phyloP scores from a whole-genome alignment of 2,888 invertebrate species.

The Stenodera caucasica region DNA sequence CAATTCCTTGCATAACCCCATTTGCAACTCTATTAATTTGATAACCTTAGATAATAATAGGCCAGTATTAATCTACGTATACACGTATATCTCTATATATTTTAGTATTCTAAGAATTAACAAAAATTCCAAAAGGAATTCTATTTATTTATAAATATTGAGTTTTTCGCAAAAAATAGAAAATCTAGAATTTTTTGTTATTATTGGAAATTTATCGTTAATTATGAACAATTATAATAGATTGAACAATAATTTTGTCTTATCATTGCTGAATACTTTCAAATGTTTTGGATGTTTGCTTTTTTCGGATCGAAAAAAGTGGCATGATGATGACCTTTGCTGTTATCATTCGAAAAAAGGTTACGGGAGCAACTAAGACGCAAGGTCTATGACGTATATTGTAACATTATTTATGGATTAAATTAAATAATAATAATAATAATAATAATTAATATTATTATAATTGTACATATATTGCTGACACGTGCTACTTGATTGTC shows the following conservation, averaged over 20 bases:
- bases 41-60: not conserved
- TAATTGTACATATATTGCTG: too few species aligned
- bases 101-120: too few species aligned
- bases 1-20: not conserved
- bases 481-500: not conserved
- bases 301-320: not conserved
- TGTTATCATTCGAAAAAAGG: constrained; percentile 25
- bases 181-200: too few species aligned
- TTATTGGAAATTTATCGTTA: too few species aligned
- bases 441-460: not conserved
- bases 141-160: too few species aligned
- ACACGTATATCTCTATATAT: too few species aligned
- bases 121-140: too few species aligned
- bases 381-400: constrained; percentile 34
- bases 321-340: constrained; percentile 13
- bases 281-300: not conserved
- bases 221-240: too few species aligned
- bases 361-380: constrained; percentile 43
- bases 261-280: not conserved
- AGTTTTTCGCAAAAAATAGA: too few species aligned
- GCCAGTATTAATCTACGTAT: not conserved
- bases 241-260: too few species aligned
- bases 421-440: not conserved
- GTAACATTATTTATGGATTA: not conserved
- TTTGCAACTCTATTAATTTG: constrained; percentile 2